Evolutionary conservation across 2,113 vertebrate species (phyloP), one percentile per base, ranked within the genome.

Genomic region (Scolopax mira): DNA sequence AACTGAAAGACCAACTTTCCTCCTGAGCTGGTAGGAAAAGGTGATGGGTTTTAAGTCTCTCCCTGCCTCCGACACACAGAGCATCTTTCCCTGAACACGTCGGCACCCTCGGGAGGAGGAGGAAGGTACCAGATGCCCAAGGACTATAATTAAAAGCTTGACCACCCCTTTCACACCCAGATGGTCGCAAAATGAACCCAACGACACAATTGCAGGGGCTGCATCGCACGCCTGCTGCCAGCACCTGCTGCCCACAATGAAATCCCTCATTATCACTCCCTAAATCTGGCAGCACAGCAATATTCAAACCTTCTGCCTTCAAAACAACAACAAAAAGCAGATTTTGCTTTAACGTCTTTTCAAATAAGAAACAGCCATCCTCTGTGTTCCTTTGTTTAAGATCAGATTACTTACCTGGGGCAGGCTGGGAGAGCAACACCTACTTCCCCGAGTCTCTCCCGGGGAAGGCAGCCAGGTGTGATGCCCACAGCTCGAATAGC

Each of bases 361-460:
- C 4, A 71, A 91, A 42, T 22, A 18, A 90, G 39, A 85, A 87
- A 10, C 15, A 69, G 22, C 24, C 54, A 24, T 44, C 28, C 28
- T 10, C 55, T n/a, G 6, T 44, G 72, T 25, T 60, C 78, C 54
- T 85, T 46, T 91, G 78, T 71, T 83, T 30, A 92, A 77, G 8
- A 96, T 90, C n/a, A 62, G 69, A 31, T 78, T 81, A 75, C 95
- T 95, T 89, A 97, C 89, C 73, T 73, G 82, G n/a, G 73, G 83
- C 4, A 30, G 65, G 58, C 18, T 58, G 64, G 41, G 51, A 84
- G 94, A 91, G 35, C 62, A 85, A 58, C 46, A 89, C 35, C 55
- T 70, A 71, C 16, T 91, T 90, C 82, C 79, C 15, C 1, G 0
- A 87, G 41, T 25, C 46, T 77, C 67, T 55, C 41, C 41, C 44